phyloP scores from a whole-genome alignment of 2,113 vertebrate species.

The human (Homo sapiens) region GRCh38 chr5:52189001-52189500 shows the following conservation, averaged over 20 bases:
- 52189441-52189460: background rate
- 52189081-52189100: background rate
- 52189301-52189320: background rate
- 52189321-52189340: background rate
- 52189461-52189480: background rate
- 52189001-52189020: background rate
- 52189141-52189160: background rate
- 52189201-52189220: accelerated
- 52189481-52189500: background rate
- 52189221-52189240: background rate
- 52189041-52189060: background rate
- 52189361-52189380: background rate
- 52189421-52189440: background rate
- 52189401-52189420: background rate
- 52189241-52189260: background rate
- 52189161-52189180: background rate
- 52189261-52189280: background rate
- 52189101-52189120: background rate
- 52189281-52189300: background rate
- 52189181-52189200: background rate
- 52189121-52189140: background rate
- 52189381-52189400: background rate
- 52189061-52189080: background rate
- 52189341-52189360: background rate
- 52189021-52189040: background rate